phyloP scores from a whole-genome alignment of 92 coral and sea anemone species.

The Montipora capitata region DNA sequence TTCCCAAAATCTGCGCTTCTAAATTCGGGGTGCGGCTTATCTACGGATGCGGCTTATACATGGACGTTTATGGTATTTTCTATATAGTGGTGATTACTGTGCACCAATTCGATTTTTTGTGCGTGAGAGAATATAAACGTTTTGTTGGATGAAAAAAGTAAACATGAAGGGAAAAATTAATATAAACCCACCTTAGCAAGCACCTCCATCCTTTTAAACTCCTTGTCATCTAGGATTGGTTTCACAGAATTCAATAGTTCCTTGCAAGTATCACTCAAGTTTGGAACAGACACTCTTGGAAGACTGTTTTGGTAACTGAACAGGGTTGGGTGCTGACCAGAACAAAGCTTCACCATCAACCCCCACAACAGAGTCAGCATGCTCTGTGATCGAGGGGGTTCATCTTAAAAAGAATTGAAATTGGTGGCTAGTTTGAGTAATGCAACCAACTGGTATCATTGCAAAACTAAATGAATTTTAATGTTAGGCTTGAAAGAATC shows the following conservation, averaged over 20 bases:
- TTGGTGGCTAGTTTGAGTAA: no score
- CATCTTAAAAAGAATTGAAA: constrained; percentile 64
- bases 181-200: constrained; percentile 82
- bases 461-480: no score
- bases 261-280: constrained; percentile 85
- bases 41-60: no score
- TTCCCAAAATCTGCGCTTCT: no score
- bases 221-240: constrained; percentile 78
- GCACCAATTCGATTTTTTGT: no score
- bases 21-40: no score
- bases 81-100: no score
- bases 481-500: no score
- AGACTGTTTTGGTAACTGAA: constrained; percentile 97
- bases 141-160: no score
- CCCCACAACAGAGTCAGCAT: constrained; percentile 93
- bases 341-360: constrained; percentile 81
- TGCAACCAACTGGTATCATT: no score
- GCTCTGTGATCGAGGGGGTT: constrained; percentile 95
- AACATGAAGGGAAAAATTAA: neutral
- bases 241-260: constrained; percentile 86
- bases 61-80: no score
- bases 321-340: constrained; percentile 91
- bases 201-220: constrained; percentile 90
- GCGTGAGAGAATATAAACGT: no score
- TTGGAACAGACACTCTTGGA: constrained; percentile 98